Conservation (phyloP, 2,797 vertebrate species). For the Helostoma temminkii region DNA sequence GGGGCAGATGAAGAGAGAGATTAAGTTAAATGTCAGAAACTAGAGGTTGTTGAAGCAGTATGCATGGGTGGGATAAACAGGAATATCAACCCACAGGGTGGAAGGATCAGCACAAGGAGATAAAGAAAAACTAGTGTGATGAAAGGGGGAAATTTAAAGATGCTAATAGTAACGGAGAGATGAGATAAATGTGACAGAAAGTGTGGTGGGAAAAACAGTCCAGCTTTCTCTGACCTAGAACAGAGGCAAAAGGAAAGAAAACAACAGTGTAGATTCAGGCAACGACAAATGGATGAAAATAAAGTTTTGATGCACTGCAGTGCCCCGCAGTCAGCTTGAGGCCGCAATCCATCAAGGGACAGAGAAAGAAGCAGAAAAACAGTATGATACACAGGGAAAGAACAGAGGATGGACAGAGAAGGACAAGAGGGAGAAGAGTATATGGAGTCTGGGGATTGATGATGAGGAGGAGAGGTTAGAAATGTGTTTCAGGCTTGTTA, state of each 20-base stretch:
- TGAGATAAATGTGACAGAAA: neutral
- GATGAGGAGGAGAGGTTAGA: constrained; percentile 3
- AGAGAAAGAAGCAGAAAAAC: constrained; percentile 2
- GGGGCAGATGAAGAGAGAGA: constrained; percentile 29
- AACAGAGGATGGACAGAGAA: constrained; percentile 23
- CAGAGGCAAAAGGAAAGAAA: neutral
- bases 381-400: neutral
- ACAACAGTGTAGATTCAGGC: constrained; percentile 18
- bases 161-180: neutral
- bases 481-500: too few species aligned
- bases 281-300: constrained; percentile 53
- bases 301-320: constrained; percentile 58
- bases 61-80: constrained; percentile 22
- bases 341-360: constrained; percentile 50
- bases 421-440: constrained; percentile 7
- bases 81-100: neutral
- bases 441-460: constrained; percentile 39
- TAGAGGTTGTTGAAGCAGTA: constrained; percentile 22
- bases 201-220: constrained; percentile 4
- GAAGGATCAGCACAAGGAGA: neutral
- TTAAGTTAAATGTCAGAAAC: constrained; percentile 56
- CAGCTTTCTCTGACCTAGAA: constrained; percentile 13
- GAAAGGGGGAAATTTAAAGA: too few species aligned
- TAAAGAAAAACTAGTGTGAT: neutral
- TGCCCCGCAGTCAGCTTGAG: constrained; percentile 36